Percentiles rank a stretch among this genome's conserved stretches.
Conservation (phyloP, 2,888 invertebrate species). For the Harpagoxenus sublaevis region DNA sequence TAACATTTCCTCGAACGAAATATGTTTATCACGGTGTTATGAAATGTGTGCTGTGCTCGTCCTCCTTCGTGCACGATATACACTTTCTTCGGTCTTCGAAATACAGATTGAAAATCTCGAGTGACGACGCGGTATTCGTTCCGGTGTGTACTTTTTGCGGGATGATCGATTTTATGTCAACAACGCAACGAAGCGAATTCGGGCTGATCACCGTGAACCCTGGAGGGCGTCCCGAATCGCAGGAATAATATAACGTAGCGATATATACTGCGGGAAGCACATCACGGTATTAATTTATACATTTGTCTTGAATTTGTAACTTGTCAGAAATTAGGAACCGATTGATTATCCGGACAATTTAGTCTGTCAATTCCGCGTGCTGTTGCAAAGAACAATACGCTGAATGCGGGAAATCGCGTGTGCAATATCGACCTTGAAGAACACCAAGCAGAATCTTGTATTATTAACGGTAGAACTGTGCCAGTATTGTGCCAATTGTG, state of each 20-base stretch:
- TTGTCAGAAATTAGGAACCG: neutral
- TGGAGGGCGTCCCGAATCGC: neutral
- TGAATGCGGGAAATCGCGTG: slow-evolving; percentile 28
- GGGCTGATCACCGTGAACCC: neutral
- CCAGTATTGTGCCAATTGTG: slow-evolving; percentile 40
- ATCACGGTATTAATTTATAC: neutral
- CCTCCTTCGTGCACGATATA: neutral
- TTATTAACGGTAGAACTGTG: slow-evolving; percentile 24
- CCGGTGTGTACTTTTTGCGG: slow-evolving; percentile 13
- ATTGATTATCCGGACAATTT: neutral
- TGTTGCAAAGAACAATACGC: neutral
- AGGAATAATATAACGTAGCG: neutral
- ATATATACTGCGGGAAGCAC: neutral
- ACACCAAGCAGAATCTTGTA: slow-evolving; percentile 32
- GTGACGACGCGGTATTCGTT: neutral
- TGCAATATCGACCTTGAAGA: slow-evolving; percentile 23
- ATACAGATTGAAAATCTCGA: neutral
- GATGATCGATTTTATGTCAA: slow-evolving; percentile 23
- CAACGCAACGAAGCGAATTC: neutral
- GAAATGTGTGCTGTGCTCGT: neutral
- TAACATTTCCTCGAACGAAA: neutral
- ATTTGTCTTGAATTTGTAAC: slow-evolving; percentile 10
- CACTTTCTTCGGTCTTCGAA: neutral
- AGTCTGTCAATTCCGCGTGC: slow-evolving; percentile 1
- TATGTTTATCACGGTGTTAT: neutral